Percentiles rank a stretch among this genome's conserved stretches.
Evolutionary conservation across 2,888 invertebrate species (phyloP).

Genomic region (Metellina segmentata): DNA sequence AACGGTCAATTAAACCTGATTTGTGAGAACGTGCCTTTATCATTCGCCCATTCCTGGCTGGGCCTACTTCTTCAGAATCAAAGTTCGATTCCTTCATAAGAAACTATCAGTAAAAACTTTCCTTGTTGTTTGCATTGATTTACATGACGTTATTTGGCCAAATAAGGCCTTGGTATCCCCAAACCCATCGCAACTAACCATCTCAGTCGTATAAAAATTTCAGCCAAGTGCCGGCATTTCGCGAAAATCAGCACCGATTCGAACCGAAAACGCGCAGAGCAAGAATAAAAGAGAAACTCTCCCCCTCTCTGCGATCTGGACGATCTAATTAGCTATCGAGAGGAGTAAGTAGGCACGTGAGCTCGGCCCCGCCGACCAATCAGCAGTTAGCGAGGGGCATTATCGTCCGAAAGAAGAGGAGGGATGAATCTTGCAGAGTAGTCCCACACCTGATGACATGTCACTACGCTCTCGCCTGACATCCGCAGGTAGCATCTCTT

Average conservation of each 20-base stretch:
- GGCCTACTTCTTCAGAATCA: too few relatives aligned
- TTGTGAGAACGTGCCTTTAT: too few relatives aligned
- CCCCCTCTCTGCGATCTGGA: slow-evolving; percentile 1
- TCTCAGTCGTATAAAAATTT: too few relatives aligned
- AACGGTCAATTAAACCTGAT: too few relatives aligned
- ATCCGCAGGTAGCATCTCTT: slow-evolving; percentile 66
- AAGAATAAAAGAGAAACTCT: neutral
- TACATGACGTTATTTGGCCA: too few relatives aligned
- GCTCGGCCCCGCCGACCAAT: slow-evolving; percentile 52
- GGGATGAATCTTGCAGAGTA: slow-evolving; percentile 50
- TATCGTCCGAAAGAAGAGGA: slow-evolving; percentile 55
- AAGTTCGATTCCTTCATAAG: too few relatives aligned
- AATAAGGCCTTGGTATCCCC: too few relatives aligned
- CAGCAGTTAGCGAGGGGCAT: slow-evolving; percentile 60
- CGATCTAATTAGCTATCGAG: slow-evolving; percentile 66
- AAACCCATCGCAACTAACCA: too few relatives aligned
- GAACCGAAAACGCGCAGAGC: neutral
- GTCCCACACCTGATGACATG: slow-evolving; percentile 71
- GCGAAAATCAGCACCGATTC: neutral
- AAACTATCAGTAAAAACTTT: too few relatives aligned
- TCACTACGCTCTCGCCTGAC: slow-evolving; percentile 55
- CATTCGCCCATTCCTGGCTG: too few relatives aligned
- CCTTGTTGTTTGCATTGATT: too few relatives aligned
- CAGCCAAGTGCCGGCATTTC: too few relatives aligned
- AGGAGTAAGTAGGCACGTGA: slow-evolving; percentile 61